A percentile compares a stretch with the other conserved stretches of the same genome.
Conservation (phyloP, 1,140 invertebrate genomes). For the Vanessa tameamea region DNA sequence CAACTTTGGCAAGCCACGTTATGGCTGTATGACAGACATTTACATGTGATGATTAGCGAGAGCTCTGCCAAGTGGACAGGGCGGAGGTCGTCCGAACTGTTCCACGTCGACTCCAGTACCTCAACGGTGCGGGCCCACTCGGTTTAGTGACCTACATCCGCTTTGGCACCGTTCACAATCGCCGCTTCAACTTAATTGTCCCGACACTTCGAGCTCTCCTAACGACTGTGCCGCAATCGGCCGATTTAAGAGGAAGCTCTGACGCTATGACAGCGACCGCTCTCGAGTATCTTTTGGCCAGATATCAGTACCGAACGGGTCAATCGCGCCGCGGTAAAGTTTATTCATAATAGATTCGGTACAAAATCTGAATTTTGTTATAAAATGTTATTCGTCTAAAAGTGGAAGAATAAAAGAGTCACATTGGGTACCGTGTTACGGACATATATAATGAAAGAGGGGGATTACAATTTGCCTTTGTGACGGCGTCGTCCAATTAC, state of each 20-base stretch:
- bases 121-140: conserved; percentile 67
- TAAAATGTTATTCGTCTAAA: conserved; percentile 46
- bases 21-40: conserved; percentile 37
- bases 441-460: conserved; percentile 74
- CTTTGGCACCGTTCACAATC: conserved; percentile 79
- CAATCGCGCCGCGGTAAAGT: conserved; percentile 56
- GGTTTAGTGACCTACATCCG: conserved; percentile 76
- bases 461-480: conserved; percentile 80
- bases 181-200: conserved; percentile 79
- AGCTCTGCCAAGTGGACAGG: conserved; percentile 56
- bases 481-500: conserved; percentile 78
- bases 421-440: conserved; percentile 64
- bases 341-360: conserved; percentile 33
- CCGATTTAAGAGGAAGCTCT: conserved; percentile 69
- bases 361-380: conserved; percentile 48
- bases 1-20: conserved; percentile 25
- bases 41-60: conserved; percentile 43
- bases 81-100: conserved; percentile 49
- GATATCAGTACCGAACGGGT: conserved; percentile 55
- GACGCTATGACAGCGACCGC: conserved; percentile 55
- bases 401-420: conserved; percentile 55
- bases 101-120: conserved; percentile 32
- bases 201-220: conserved; percentile 75
- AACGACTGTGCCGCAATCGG: conserved; percentile 77
- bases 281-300: conserved; percentile 52